Conservation (phyloP, 2,888 invertebrate genomes). For the Clivina fossor region DNA sequence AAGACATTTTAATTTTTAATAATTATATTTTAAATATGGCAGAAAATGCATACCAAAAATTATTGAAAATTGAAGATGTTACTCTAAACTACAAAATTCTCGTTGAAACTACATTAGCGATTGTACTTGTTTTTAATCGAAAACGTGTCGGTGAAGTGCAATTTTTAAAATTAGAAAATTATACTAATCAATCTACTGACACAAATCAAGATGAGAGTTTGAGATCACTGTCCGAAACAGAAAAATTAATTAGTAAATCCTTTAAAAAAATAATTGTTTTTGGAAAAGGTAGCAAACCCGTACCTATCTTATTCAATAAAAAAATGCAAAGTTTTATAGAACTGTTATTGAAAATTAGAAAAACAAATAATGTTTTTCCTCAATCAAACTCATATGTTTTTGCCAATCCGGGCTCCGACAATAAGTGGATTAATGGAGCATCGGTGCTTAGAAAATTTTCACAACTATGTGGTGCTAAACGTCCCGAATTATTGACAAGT, state of each 20-base stretch:
- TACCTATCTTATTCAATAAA: conserved; percentile 39
- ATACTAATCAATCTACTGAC: no score
- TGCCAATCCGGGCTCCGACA: conserved; percentile 31
- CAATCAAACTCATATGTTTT: no score
- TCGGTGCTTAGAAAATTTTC: conserved; percentile 26
- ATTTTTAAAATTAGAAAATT: no score
- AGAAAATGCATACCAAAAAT: conserved; percentile 18
- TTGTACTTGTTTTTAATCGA: no score
- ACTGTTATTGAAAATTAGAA: no score
- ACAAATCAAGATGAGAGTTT: no score
- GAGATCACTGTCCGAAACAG: no score
- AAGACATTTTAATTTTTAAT: conserved; percentile 37
- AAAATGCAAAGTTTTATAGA: conserved; percentile 32
- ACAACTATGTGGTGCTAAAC: conserved; percentile 20
- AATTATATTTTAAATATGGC: conserved; percentile 5
- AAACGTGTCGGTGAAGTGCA: no score
- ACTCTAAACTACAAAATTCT: conserved; percentile 24
- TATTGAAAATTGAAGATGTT: conserved; percentile 11
- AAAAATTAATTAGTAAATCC: no score
- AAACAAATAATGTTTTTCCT: no score
- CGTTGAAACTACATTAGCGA: conserved; percentile 15
- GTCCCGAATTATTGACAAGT: conserved; percentile 26
- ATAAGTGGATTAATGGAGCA: conserved; percentile 31
- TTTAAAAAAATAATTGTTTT: no score
- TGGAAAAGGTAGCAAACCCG: conserved; percentile 38